Percentiles rank a stretch among this genome's conserved stretches.
Conservation (phyloP, 1,140 invertebrate species). For the Liolophura sinensis region DNA sequence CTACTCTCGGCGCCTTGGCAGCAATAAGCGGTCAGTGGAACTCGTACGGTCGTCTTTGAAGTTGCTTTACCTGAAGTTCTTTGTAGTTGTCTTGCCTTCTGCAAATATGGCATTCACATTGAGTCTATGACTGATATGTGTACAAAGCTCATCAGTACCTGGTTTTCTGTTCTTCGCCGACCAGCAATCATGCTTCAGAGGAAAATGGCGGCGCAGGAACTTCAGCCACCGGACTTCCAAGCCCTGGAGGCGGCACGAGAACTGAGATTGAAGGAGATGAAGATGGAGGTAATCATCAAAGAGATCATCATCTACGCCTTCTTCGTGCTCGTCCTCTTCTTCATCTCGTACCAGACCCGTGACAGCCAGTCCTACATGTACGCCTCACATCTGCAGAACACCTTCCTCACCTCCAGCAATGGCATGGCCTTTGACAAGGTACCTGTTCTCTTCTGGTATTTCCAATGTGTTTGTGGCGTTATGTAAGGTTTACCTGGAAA, state of each 20-base stretch:
- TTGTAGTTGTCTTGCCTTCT: not conserved
- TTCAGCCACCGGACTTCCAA: conserved; percentile 46
- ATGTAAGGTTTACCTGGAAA: too few relatives aligned
- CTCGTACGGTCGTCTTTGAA: too few relatives aligned
- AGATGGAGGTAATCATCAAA: conserved; percentile 61
- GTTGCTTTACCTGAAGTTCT: not conserved
- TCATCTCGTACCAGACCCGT: conserved; percentile 55
- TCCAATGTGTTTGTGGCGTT: too few relatives aligned
- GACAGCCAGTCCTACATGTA: conserved; percentile 42
- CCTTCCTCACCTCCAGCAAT: conserved; percentile 22
- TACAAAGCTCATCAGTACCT: not conserved
- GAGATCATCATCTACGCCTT: conserved; percentile 58
- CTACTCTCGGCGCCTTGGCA: too few relatives aligned
- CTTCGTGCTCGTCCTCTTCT: conserved; percentile 55
- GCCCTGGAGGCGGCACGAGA: conserved; percentile 42
- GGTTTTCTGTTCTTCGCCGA: not conserved
- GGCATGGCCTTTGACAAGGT: too few relatives aligned
- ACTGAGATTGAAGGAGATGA: conserved; percentile 58
- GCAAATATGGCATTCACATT: not conserved
- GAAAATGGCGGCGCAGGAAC: conserved; percentile 32
- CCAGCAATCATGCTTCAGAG: conserved; percentile 38
- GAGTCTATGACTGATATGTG: not conserved
- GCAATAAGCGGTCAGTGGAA: too few relatives aligned
- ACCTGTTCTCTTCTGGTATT: too few relatives aligned
- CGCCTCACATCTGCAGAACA: conserved; percentile 40